Conservation (phyloP, 1,140 invertebrate genomes). For the Nebria ingens region DNA sequence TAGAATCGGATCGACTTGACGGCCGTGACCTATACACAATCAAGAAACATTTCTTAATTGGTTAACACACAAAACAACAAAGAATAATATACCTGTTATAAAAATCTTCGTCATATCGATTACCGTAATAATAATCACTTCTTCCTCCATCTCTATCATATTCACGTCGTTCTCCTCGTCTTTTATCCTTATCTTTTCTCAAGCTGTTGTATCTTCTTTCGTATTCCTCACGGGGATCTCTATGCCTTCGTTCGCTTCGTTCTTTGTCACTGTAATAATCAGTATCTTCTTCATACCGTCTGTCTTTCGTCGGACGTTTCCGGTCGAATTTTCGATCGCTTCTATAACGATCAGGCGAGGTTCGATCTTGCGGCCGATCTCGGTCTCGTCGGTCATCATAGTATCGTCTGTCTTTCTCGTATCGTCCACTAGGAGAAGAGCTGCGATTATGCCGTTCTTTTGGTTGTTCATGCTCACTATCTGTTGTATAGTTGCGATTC, state of each 20-base stretch:
- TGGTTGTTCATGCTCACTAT: conserved; percentile 26
- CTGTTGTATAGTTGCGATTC: conserved; percentile 27
- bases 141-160: conserved; percentile 17
- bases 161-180: conserved; percentile 26
- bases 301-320: conserved; percentile 33
- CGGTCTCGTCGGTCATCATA: conserved; percentile 22
- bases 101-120: conserved; percentile 37
- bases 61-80: conserved; percentile 9
- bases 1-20: conserved; percentile 40
- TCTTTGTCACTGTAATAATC: conserved; percentile 33
- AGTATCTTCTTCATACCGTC: conserved; percentile 30
- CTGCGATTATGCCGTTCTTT: conserved; percentile 8
- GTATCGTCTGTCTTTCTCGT: conserved; percentile 16
- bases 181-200: conserved; percentile 23
- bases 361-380: conserved; percentile 16
- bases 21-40: conserved; percentile 34
- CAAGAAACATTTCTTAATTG: conserved; percentile 10
- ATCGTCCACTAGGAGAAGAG: conserved; percentile 1
- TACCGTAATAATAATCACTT: conserved; percentile 40
- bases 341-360: conserved; percentile 14
- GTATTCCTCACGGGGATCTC: conserved; percentile 34
- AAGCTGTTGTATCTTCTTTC: conserved; percentile 30
- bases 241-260: conserved; percentile 22
- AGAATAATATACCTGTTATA: conserved; percentile 33
- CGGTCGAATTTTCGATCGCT: conserved; percentile 31